Evolutionary conservation across 1,140 invertebrate species (phyloP).

Genomic region (Octopus bimaculoides): DNA sequence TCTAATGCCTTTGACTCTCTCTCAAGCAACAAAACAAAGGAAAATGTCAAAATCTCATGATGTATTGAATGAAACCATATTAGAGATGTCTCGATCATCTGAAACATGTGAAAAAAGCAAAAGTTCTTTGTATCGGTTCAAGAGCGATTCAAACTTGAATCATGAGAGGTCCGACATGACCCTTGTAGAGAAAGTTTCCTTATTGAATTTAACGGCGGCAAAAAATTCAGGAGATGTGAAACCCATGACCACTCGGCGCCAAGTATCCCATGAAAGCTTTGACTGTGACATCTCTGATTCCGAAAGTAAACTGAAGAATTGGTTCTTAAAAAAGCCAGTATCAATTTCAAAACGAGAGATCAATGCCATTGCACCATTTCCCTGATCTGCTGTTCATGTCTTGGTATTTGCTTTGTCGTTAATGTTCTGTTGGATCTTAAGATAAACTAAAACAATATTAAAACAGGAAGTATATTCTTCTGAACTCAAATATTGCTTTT

Average conservation of each 20-base stretch:
- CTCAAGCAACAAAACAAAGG: too few species aligned
- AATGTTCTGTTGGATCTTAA: too few species aligned
- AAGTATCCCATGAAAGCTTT: not conserved
- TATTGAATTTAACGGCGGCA: not conserved
- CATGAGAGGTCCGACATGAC: not conserved
- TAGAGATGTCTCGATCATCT: too few species aligned
- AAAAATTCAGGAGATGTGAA: not conserved
- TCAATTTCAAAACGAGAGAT: not conserved
- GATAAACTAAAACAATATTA: too few species aligned
- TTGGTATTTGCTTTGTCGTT: too few species aligned
- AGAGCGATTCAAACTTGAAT: not conserved
- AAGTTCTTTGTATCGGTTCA: not conserved
- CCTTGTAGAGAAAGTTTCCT: not conserved
- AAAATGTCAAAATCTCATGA: too few species aligned
- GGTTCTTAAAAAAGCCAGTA: not conserved
- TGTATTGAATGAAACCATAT: too few species aligned
- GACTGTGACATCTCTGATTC: not conserved
- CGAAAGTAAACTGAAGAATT: not conserved
- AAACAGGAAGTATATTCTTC: too few species aligned
- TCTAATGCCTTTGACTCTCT: not conserved
- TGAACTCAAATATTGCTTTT: too few species aligned
- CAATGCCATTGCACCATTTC: not conserved
- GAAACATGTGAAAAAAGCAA: too few species aligned
- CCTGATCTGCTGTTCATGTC: not conserved
- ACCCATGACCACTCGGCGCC: not conserved